phyloP scores from a whole-genome alignment of 2,113 vertebrate species.

The Serilophus lunatus region DNA sequence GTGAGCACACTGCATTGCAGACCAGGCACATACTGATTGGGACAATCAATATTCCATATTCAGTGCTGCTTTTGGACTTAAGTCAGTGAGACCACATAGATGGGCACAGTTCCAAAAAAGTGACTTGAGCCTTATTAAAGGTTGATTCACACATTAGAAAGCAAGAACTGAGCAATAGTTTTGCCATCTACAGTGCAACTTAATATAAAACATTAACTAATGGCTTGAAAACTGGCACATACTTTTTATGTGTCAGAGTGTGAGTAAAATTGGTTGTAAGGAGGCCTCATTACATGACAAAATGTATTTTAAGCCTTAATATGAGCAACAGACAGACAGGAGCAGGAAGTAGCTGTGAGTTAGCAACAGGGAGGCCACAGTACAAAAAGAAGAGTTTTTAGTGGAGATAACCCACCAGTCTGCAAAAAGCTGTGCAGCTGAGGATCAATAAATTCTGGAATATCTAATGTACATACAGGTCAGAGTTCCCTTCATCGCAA shows the following conservation, averaged over 20 bases:
- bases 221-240: background rate
- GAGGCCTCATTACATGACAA: background rate
- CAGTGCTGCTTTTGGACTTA: background rate
- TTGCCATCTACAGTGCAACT: background rate
- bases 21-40: accelerated
- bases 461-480: background rate
- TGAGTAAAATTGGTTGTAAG: background rate
- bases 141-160: background rate
- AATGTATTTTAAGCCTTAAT: background rate
- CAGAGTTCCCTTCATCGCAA: background rate
- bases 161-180: background rate
- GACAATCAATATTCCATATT: background rate
- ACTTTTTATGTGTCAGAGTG: background rate
- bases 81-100: background rate
- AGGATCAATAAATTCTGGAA: background rate
- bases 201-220: background rate
- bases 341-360: background rate
- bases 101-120: background rate
- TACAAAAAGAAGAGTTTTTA: background rate
- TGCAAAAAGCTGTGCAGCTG: background rate
- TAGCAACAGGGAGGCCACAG: background rate
- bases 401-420: background rate
- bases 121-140: background rate
- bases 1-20: background rate
- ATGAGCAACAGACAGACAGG: background rate